Conservation (phyloP, 2,113 vertebrate species). For the Aythya baeri region DNA sequence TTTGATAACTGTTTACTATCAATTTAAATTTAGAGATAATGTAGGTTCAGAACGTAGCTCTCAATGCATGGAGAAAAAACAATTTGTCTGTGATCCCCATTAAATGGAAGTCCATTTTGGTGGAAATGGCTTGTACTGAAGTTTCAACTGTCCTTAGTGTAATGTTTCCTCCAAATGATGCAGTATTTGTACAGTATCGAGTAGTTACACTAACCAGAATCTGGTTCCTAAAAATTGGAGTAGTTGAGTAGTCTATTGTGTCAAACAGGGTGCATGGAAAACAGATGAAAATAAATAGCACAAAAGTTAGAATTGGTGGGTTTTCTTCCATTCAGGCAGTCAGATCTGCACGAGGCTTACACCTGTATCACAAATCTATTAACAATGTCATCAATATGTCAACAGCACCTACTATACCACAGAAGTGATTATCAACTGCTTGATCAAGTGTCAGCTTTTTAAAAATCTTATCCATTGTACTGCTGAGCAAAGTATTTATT, state of each 20-base stretch:
- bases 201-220: background rate
- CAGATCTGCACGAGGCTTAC: background rate
- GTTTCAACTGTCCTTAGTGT: background rate
- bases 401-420: background rate
- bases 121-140: background rate
- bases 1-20: background rate
- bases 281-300: background rate
- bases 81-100: conserved; percentile 8
- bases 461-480: background rate
- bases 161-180: background rate
- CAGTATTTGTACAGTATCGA: background rate
- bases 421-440: background rate
- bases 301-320: background rate
- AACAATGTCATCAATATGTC: background rate
- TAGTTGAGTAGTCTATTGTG: background rate
- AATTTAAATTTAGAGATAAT: conserved; percentile 36
- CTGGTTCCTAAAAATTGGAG: background rate
- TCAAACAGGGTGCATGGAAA: background rate
- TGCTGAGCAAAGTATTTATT: background rate
- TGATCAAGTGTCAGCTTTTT: background rate
- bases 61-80: background rate
- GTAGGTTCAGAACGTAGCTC: background rate
- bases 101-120: conserved; percentile 26
- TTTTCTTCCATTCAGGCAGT: background rate
- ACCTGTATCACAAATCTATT: background rate